Conservation (phyloP, 2,888 invertebrate genomes). For the Cancer borealis region DNA sequence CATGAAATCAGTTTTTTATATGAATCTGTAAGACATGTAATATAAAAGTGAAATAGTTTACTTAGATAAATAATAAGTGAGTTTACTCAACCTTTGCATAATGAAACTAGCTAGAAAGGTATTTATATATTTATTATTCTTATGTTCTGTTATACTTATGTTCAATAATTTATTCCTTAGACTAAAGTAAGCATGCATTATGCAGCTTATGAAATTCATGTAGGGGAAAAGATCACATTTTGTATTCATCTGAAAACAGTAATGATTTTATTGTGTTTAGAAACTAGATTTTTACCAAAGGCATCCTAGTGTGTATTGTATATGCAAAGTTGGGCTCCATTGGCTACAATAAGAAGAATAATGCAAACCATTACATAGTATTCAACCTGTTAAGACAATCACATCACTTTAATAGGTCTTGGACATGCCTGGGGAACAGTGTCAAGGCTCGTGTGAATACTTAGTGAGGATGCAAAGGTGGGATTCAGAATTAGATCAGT, state of each 20-base stretch:
- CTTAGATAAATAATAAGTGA: background rate
- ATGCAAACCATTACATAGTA: background rate
- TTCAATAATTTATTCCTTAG: background rate
- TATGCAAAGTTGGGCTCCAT: background rate
- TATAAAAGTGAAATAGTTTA: background rate
- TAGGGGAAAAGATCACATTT: background rate
- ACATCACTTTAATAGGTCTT: background rate
- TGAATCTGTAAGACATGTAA: slow-evolving; percentile 3
- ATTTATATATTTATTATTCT: background rate
- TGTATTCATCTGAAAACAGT: background rate
- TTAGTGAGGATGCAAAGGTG: background rate
- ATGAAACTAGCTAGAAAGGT: background rate
- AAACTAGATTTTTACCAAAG: too few relatives aligned
- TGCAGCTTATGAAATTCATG: background rate
- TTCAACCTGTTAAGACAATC: background rate
- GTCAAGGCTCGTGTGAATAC: background rate
- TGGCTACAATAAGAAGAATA: background rate
- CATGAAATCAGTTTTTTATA: background rate
- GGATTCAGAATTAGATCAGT: background rate
- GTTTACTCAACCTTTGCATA: background rate
- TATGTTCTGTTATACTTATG: background rate
- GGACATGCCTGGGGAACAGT: background rate
- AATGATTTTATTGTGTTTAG: background rate
- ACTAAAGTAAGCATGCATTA: background rate
- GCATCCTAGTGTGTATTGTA: background rate